Evolutionary conservation across 2,113 vertebrate genomes (phyloP).

Genomic region (Istiophorus platypterus): DNA sequence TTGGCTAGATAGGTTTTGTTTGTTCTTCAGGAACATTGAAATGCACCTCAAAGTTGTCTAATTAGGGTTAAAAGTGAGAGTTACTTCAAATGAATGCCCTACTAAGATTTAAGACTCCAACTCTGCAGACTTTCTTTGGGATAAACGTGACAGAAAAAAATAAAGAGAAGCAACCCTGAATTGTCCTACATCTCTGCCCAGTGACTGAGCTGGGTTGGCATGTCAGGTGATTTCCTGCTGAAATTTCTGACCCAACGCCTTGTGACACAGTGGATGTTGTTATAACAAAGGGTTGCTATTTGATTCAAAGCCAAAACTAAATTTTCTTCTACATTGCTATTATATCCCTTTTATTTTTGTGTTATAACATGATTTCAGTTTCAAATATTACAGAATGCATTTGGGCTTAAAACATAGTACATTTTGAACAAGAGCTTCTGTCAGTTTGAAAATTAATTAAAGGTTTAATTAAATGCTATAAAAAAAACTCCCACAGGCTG

Average conservation of each 20-base stretch:
- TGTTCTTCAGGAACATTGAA: background rate
- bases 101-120: background rate
- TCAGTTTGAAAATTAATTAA: background rate
- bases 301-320: background rate
- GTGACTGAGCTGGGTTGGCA: background rate
- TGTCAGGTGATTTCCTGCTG: slow-evolving; percentile 36
- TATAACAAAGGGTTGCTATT: background rate
- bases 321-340: background rate
- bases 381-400: background rate
- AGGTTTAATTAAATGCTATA: background rate
- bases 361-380: background rate
- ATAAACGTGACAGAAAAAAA: background rate
- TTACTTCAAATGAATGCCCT: background rate
- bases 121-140: background rate
- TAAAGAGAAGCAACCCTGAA: background rate
- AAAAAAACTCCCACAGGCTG: too few species aligned
- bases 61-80: background rate
- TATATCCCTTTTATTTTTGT: background rate
- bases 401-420: background rate
- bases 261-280: slow-evolving; percentile 13
- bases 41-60: background rate
- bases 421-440: background rate
- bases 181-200: background rate
- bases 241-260: slow-evolving; percentile 10
- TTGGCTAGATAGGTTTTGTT: background rate